Conservation (phyloP, 2,113 vertebrate genomes). For the Anhinga anhinga region DNA sequence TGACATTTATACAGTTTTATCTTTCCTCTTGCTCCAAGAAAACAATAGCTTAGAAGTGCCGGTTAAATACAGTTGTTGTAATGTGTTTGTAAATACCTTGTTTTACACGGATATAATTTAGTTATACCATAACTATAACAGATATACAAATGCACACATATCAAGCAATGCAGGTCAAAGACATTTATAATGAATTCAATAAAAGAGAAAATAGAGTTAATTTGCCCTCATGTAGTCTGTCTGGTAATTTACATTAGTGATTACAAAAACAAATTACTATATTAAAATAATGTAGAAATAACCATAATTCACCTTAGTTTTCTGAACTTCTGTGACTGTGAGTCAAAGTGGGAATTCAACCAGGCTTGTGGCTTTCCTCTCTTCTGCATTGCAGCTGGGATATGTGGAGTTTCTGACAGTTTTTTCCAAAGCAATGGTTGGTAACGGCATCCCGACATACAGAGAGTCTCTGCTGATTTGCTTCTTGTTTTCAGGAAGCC, state of each 20-base stretch:
- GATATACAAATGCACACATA: background rate
- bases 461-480: background rate
- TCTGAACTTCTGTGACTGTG: background rate
- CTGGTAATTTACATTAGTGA: background rate
- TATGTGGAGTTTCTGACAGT: background rate
- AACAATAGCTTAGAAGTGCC: background rate
- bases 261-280: background rate
- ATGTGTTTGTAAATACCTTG: background rate
- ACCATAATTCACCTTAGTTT: background rate
- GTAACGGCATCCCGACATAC: rapidly evolving
- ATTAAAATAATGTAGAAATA: background rate
- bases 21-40: background rate
- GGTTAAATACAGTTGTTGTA: background rate
- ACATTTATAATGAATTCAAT: background rate
- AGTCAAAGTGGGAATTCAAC: background rate
- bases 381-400: background rate
- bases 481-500: background rate
- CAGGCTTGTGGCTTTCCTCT: background rate
- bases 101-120: background rate
- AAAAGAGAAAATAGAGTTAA: background rate
- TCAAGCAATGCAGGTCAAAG: background rate
- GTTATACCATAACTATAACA: background rate
- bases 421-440: background rate
- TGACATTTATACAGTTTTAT: background rate
- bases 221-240: background rate